These are phyloP conservation scores for Montipora sp. DNA, from an alignment of 64 coral and sea anemone species.

Conservation along the genomic window DNA sequence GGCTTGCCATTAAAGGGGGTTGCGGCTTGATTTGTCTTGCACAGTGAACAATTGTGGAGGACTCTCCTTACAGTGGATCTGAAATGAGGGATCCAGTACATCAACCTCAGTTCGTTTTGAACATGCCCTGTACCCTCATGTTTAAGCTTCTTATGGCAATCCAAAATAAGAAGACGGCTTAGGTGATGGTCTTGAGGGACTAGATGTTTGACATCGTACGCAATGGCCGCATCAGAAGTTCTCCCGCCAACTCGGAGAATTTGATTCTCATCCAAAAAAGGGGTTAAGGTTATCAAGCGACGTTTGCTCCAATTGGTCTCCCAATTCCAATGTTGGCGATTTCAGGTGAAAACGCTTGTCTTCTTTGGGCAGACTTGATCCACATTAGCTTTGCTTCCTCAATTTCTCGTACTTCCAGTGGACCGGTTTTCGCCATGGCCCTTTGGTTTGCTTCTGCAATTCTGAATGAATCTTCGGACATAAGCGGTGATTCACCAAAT, in stretches of 20 bases:
- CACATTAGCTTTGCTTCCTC: slow-evolving; percentile 8
- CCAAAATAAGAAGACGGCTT: slow-evolving; percentile 7
- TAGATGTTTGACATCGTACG: slow-evolving; percentile 36
- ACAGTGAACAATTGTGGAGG: slow-evolving; percentile 29
- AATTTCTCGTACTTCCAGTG: slow-evolving; percentile 1
- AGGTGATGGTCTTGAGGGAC: neutral
- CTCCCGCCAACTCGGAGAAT: slow-evolving; percentile 44
- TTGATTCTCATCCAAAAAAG: neutral
- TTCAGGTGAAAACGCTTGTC: neutral
- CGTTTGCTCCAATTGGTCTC: neutral
- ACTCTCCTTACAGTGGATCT: slow-evolving; percentile 2
- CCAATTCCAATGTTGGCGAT: neutral
- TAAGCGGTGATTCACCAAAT: slow-evolving; percentile 19
- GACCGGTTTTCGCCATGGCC: neutral
- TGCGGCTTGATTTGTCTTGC: slow-evolving; percentile 39
- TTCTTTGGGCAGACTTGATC: neutral
- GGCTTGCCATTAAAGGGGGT: slow-evolving; percentile 32
- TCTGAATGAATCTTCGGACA: slow-evolving; percentile 10
- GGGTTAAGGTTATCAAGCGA: neutral
- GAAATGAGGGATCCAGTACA: slow-evolving; percentile 34
- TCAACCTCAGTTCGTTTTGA: neutral
- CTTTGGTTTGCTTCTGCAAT: slow-evolving; percentile 11
- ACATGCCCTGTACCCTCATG: slow-evolving; percentile 44
- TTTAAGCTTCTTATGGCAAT: slow-evolving; percentile 5
- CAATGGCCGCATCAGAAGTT: neutral